Conservation (phyloP, 2,113 vertebrate genomes). For the Callospermophilus lateralis region DNA sequence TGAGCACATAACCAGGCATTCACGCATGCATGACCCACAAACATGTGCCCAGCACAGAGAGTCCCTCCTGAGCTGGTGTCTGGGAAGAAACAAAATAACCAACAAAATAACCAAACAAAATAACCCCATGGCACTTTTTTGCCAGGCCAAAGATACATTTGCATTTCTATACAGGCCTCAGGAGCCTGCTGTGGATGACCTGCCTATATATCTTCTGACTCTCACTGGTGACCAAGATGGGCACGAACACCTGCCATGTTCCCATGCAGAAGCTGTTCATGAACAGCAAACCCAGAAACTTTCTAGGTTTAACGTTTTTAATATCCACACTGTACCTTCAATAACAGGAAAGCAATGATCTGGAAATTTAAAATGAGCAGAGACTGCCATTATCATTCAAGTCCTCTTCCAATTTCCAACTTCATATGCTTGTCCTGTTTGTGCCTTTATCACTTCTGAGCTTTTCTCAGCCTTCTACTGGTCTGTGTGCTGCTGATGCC, state of each 20-base stretch:
- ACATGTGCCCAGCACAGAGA: too few relatives aligned
- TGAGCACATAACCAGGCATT: neutral
- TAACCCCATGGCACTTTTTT: neutral
- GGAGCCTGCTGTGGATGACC: neutral
- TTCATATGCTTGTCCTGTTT: neutral
- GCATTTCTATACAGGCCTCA: neutral
- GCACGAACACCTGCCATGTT: neutral
- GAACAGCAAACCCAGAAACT: neutral
- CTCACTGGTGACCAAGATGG: too few relatives aligned
- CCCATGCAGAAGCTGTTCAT: neutral
- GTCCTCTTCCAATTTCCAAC: neutral
- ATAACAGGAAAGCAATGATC: neutral
- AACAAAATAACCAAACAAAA: neutral
- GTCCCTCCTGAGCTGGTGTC: neutral
- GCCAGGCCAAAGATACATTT: neutral
- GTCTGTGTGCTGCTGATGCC: neutral
- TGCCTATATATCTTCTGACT: neutral
- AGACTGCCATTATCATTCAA: too few relatives aligned
- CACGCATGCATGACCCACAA: rapidly evolving
- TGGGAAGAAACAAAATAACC: neutral
- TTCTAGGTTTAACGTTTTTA: neutral
- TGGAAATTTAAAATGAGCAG: neutral
- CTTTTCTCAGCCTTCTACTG: neutral
- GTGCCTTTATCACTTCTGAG: neutral
- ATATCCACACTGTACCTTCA: neutral